Evolutionary conservation across 2,797 vertebrate genomes (phyloP), one percentile per base, ranked within the genome.

Genomic region (Danio kyathit): DNA sequence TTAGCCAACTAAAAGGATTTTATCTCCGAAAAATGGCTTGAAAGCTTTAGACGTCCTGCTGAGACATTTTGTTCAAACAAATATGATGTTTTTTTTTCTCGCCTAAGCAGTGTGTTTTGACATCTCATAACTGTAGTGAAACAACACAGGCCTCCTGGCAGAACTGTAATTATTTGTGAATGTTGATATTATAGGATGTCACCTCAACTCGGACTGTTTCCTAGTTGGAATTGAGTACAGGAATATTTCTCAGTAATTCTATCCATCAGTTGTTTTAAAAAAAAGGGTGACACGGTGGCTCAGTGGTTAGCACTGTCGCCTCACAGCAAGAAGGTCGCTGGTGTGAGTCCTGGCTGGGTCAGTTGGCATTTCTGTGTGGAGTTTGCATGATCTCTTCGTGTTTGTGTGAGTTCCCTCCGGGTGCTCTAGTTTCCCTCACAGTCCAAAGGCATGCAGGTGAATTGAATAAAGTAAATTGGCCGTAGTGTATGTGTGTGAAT

Each of bases 221-320:
- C 72, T 14, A 56, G 21, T 54, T 73, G 59, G 41, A 38, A 41
- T 72, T 48, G 67, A 73, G 72, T 78, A 19, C 59, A 60, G 44
- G 52, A 81, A 74, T 56, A 8, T 71, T 76, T 75, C 43, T 43
- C 21, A 38, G 29, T 76, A 79, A 83, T 76, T 75, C 82, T 77
- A 79, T 78, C 59, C 17, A 19, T 79, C 78, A 29, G n/a, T n/a
- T n/a, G n/a, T n/a, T n/a, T n/a, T n/a, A n/a, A n/a, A n/a, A n/a
- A n/a, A n/a, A n/a, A n/a, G n/a, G n/a, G n/a, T n/a, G n/a, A n/a
- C n/a, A n/a, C n/a, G n/a, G n/a, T n/a, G n/a, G n/a, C n/a, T n/a
- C n/a, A n/a, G n/a, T n/a, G n/a, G n/a, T n/a, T n/a, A n/a, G n/a
- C n/a, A n/a, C n/a, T n/a, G n/a, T n/a, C n/a, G n/a, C n/a, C n/a